These are phyloP conservation scores for Watersipora subatra DNA, from an alignment of 1,140 invertebrate species.

Conservation along the genomic window DNA sequence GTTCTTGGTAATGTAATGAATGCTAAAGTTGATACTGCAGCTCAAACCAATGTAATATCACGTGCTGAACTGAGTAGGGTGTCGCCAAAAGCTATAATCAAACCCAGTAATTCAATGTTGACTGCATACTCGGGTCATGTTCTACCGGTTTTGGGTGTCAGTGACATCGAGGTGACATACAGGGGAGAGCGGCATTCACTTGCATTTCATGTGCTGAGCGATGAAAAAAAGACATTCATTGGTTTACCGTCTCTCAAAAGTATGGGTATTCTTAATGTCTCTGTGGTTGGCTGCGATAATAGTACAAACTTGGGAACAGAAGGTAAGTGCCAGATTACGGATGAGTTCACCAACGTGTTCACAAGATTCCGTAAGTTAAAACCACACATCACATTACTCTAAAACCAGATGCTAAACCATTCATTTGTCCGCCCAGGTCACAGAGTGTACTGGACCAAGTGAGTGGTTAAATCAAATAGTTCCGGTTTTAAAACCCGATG, in stretches of 20 bases:
- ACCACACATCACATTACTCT: not conserved
- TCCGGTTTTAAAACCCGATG: no score
- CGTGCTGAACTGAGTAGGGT: not conserved
- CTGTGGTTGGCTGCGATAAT: not conserved
- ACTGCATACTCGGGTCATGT: no score
- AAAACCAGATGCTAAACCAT: not conserved
- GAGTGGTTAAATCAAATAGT: no score
- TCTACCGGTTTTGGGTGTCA: no score
- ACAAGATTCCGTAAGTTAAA: not conserved
- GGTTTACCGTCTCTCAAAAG: not conserved
- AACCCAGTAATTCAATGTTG: not conserved
- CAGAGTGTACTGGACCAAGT: no score
- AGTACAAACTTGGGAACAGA: not conserved
- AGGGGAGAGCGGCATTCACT: not conserved
- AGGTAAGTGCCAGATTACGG: not conserved
- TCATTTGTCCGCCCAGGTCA: not conserved
- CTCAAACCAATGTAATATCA: not conserved
- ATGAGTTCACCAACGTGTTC: not conserved
- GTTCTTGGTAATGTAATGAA: no score
- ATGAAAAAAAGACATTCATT: not conserved
- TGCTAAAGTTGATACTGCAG: no score
- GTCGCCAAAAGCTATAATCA: not conserved
- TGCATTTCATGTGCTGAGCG: not conserved
- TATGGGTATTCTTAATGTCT: not conserved
- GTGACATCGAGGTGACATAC: no score